phyloP scores from a whole-genome alignment of 2,888 invertebrate species.

The Xestia rhomboidea region DNA sequence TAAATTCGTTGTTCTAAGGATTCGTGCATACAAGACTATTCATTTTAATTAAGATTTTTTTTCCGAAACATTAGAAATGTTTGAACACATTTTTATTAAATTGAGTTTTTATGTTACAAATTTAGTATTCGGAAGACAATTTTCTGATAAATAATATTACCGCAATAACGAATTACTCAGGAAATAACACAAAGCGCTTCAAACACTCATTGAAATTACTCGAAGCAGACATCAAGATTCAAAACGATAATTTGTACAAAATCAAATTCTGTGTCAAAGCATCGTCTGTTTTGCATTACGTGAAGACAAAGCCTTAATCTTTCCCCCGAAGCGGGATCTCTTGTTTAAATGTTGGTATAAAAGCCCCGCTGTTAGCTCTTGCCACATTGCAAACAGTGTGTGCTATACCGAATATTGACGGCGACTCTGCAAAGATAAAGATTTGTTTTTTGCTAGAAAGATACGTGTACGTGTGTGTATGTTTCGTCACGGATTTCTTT shows the following conservation, averaged over 20 bases:
- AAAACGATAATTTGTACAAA: conserved; percentile 68
- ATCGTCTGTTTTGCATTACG: conserved; percentile 69
- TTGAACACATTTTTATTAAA: neutral
- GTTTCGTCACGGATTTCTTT: conserved; percentile 68
- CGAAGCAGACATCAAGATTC: conserved; percentile 47
- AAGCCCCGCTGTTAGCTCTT: conserved; percentile 71
- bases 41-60: neutral
- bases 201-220: conserved; percentile 56
- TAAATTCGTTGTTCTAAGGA: conserved; percentile 63
- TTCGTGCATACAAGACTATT: conserved; percentile 36
- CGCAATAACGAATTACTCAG: conserved; percentile 7
- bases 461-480: conserved; percentile 62
- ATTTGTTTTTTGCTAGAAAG: conserved; percentile 65
- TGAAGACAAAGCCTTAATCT: conserved; percentile 74
- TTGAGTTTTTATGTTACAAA: neutral
- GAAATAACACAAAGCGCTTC: conserved; percentile 28
- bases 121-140: neutral
- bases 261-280: conserved; percentile 67
- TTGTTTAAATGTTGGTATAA: conserved; percentile 79
- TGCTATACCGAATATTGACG: conserved; percentile 72
- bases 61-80: neutral
- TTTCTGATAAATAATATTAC: neutral
- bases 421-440: conserved; percentile 67
- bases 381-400: conserved; percentile 71
- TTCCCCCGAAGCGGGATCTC: conserved; percentile 71